These are phyloP conservation scores for Iphiclides podalirius DNA, from an alignment of 2,888 invertebrate genomes.

Conservation along the genomic window DNA sequence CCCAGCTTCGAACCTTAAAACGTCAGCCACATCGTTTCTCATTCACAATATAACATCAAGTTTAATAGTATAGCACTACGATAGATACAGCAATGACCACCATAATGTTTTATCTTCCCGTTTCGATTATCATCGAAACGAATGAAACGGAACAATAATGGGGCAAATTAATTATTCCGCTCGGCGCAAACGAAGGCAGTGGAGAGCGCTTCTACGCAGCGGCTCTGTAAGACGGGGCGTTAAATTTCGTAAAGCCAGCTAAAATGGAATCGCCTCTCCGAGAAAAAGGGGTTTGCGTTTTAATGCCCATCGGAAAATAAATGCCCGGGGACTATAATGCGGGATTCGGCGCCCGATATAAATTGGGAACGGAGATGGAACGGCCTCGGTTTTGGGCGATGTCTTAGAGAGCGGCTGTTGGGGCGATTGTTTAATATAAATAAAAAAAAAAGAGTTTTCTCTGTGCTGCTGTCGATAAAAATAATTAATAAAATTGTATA, in stretches of 20 bases:
- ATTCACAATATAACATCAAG: no score
- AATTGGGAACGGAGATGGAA: conserved; percentile 73
- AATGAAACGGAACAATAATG: conserved; percentile 67
- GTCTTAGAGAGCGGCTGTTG: background rate
- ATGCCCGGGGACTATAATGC: conserved; percentile 77
- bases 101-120: no score
- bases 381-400: background rate
- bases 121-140: conserved; percentile 59
- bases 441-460: no score
- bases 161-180: conserved; percentile 75
- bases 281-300: conserved; percentile 78
- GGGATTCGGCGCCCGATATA: conserved; percentile 75
- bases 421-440: no score
- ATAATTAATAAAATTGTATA: no score
- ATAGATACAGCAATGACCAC: no score
- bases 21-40: no score
- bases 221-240: conserved; percentile 62
- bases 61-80: no score
- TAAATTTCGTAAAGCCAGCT: conserved; percentile 78
- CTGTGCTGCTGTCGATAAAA: no score
- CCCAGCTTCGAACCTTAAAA: no score
- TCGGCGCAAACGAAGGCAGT: conserved; percentile 35
- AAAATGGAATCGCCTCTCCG: conserved; percentile 73
- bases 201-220: conserved; percentile 49
- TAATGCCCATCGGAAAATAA: conserved; percentile 79